Percentiles rank a stretch among this genome's conserved stretches.
Conservation (phyloP, 2,888 invertebrate genomes). For the Microctonus brassicae region DNA sequence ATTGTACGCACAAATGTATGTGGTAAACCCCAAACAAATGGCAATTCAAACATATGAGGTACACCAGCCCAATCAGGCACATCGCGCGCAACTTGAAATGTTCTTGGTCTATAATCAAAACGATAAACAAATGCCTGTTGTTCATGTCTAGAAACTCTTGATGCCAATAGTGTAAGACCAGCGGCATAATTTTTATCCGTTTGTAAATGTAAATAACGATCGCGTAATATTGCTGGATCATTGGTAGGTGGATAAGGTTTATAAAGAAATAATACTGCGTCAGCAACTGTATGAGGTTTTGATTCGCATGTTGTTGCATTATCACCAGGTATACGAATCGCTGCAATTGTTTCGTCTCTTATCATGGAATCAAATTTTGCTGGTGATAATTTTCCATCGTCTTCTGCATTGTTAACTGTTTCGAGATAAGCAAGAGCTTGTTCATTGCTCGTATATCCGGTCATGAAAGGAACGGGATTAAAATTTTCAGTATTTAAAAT, state of each 20-base stretch:
- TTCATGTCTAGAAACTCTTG: slow-evolving; percentile 74
- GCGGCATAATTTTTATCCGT: slow-evolving; percentile 83
- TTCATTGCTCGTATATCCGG: slow-evolving; percentile 88
- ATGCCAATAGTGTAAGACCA: slow-evolving; percentile 79
- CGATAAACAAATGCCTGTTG: slow-evolving; percentile 78
- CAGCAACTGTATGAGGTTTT: slow-evolving; percentile 70
- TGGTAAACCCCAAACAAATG: slow-evolving; percentile 86
- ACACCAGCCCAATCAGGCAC: slow-evolving; percentile 85
- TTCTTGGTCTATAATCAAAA: slow-evolving; percentile 80
- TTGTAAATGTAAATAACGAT: slow-evolving; percentile 79
- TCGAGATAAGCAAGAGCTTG: slow-evolving; percentile 75
- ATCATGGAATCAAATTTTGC: slow-evolving; percentile 76
- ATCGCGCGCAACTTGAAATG: slow-evolving; percentile 75
- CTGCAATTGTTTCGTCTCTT: slow-evolving; percentile 70
- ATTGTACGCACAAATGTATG: slow-evolving; percentile 66
- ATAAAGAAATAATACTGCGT: slow-evolving; percentile 84
- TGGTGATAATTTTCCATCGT: slow-evolving; percentile 75
- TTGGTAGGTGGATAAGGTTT: slow-evolving; percentile 77
- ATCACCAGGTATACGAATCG: slow-evolving; percentile 52
- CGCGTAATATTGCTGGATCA: slow-evolving; percentile 75
- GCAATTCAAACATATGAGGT: slow-evolving; percentile 85
- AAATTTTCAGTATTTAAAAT: slow-evolving; percentile 76
- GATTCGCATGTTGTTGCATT: slow-evolving; percentile 66
- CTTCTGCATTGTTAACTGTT: slow-evolving; percentile 73
- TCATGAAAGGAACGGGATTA: slow-evolving; percentile 79